phyloP scores from a whole-genome alignment of 2,797 vertebrate species.

The Protosalanx chinensis region DNA sequence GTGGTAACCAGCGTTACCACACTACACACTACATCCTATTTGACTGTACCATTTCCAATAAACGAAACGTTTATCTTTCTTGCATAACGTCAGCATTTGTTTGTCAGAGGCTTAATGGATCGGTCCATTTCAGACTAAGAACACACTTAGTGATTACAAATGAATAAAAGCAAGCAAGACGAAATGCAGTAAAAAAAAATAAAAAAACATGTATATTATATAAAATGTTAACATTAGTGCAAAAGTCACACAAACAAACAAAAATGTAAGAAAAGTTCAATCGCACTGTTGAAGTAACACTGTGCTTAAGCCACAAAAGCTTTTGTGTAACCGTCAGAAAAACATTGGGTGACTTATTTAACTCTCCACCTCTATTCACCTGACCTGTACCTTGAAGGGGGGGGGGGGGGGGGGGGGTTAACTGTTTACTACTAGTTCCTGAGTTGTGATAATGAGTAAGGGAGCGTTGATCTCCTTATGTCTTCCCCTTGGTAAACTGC shows the following conservation, averaged over 20 bases:
- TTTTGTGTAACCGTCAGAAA: not conserved
- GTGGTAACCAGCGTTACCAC: not conserved
- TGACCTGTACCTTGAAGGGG: slow-evolving; percentile 27
- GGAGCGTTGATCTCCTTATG: not conserved
- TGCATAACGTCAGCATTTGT: not conserved
- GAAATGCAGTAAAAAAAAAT: slow-evolving; percentile 25
- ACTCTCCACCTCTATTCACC: not conserved
- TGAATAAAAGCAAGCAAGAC: not conserved
- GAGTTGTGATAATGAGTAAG: slow-evolving; percentile 39
- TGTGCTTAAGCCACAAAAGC: slow-evolving; percentile 58
- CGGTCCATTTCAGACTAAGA: slow-evolving; percentile 4
- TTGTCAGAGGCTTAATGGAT: not conserved
- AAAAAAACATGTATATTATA: slow-evolving; percentile 45
- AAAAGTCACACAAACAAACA: slow-evolving; percentile 62
- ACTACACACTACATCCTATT: not conserved
- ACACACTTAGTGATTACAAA: slow-evolving; percentile 11
- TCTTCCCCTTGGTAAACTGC: not conserved
- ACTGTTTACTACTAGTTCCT: slow-evolving; percentile 41
- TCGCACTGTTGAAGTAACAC: slow-evolving; percentile 57
- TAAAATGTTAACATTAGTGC: slow-evolving; percentile 67
- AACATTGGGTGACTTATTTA: not conserved
- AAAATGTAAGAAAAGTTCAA: slow-evolving; percentile 39
- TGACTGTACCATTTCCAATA: not conserved
- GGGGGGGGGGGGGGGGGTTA: not conserved
- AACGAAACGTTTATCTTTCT: no score